Evolutionary conservation across 2,888 invertebrate genomes (phyloP).

Genomic region (Glomeris marginata): DNA sequence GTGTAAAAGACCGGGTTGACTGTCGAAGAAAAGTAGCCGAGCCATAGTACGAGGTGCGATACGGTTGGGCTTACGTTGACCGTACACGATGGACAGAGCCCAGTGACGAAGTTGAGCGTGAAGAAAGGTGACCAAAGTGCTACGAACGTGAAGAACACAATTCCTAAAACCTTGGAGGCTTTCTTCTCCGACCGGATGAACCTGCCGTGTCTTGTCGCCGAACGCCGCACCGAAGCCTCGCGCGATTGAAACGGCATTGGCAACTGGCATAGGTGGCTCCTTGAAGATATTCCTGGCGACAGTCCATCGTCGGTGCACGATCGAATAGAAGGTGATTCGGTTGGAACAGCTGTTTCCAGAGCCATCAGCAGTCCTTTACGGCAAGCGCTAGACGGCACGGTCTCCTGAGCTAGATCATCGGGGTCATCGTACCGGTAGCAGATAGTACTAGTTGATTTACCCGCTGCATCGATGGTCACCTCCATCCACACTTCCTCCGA

Average conservation of each 20-base stretch:
- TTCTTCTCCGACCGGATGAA: conserved; percentile 61
- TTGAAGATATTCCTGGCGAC: conserved; percentile 2
- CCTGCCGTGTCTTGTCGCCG: conserved; percentile 13
- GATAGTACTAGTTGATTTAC: neutral
- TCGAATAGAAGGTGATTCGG: neutral
- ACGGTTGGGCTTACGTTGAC: conserved; percentile 49
- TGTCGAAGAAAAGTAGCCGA: conserved; percentile 87
- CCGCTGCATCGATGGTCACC: conserved; percentile 10
- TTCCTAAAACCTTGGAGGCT: conserved; percentile 87
- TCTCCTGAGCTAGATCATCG: neutral
- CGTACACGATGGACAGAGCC: conserved; percentile 58
- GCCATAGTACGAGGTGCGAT: conserved; percentile 75
- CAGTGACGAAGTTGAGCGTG: conserved; percentile 58
- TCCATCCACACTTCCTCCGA: conserved; percentile 13
- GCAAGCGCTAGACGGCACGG: neutral
- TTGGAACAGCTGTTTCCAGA: neutral
- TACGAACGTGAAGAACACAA: conserved; percentile 88
- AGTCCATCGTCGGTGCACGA: too few relatives aligned
- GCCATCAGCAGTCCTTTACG: neutral
- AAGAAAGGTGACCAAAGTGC: conserved; percentile 94
- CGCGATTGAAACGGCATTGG: conserved; percentile 14
- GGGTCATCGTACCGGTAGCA: too few relatives aligned
- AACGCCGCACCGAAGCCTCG: conserved; percentile 13
- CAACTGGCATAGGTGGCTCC: conserved; percentile 1
- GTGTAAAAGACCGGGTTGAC: conserved; percentile 93